A percentile compares a stretch with the other conserved stretches of the same genome.
phyloP scores from a whole-genome alignment of 1,140 invertebrate species.

The Triops cancriformis region DNA sequence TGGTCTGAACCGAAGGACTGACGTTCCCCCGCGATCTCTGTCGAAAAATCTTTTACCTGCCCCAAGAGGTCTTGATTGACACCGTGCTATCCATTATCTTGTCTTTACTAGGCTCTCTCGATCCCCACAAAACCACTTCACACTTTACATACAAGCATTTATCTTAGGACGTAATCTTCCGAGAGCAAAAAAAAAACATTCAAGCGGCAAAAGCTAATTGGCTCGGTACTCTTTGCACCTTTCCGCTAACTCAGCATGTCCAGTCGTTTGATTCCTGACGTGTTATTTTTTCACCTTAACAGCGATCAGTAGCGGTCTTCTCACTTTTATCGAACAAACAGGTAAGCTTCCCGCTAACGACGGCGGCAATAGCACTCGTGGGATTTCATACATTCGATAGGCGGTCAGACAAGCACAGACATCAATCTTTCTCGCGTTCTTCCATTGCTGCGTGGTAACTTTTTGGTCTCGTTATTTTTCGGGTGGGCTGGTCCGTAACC shows the following conservation, averaged over 20 bases:
- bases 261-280: background rate
- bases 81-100: background rate
- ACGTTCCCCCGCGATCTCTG: background rate
- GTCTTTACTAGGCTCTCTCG: background rate
- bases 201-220: background rate
- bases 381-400: background rate
- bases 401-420: background rate
- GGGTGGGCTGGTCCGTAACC: background rate
- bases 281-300: background rate
- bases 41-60: background rate
- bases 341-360: background rate
- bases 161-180: background rate
- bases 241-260: background rate
- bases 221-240: background rate
- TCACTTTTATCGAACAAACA: background rate
- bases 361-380: background rate
- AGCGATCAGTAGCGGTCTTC: background rate
- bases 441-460: background rate
- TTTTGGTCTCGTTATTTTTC: background rate
- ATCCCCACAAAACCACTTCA: constrained; percentile 4
- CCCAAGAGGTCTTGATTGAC: constrained; percentile 5
- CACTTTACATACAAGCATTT: background rate
- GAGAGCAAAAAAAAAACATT: background rate
- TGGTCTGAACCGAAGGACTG: background rate
- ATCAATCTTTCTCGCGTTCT: background rate